Base-by-base conservation (phyloP, 2,888 invertebrate species). In the Pterostichus madidus region DNA sequence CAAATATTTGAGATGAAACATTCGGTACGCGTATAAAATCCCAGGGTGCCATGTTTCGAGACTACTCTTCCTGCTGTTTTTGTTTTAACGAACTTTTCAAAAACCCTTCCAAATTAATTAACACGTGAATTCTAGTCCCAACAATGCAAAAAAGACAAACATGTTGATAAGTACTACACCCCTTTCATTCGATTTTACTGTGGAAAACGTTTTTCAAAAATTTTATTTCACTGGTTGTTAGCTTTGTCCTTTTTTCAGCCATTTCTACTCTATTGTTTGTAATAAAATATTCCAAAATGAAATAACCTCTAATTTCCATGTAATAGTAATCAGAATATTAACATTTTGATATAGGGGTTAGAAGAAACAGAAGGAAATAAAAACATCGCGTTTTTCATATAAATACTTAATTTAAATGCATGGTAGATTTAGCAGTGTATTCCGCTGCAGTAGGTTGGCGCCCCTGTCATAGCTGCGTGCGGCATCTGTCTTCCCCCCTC, bases 71-170 rank as follows among this genome's bases (percentile, higher is more conserved):
- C 39, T 17, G 39, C 46, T 64, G 64, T 64, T 80, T 80, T 85
- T 84, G 84, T 84, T 85, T 86, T 86, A 86, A 86, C 85, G 86
- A 85, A 86, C 85, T 84, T 85, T 87, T 85, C 85, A 84, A 83
- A 86, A 84, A 85, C 84, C 82, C 83, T 84, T 85, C 85, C 84
- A 56, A 83, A 84, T 84, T 86, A 85, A 86, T 86, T 86, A 86
- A 85, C 85, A 85, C 85, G 84, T 85, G 86, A 85, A 86, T 86
- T 85, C 61, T 78, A 78, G 17, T 61, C 35, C 46, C 44, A 24
- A 61, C 78, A 78, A 78, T 78, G 64, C 49, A 52, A 44, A 71
- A 64, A 64, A 64, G 64, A 59, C 64, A 64, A 64, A 64, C 64
- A 64, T 64, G 64, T 64, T 64, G 32, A 31, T 64, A 64, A 64